Percentiles rank a stretch among this genome's conserved stretches.
These are phyloP conservation scores for Apodemus speciosus DNA, from an alignment of 2,113 vertebrate genomes.

Conservation along the genomic window DNA sequence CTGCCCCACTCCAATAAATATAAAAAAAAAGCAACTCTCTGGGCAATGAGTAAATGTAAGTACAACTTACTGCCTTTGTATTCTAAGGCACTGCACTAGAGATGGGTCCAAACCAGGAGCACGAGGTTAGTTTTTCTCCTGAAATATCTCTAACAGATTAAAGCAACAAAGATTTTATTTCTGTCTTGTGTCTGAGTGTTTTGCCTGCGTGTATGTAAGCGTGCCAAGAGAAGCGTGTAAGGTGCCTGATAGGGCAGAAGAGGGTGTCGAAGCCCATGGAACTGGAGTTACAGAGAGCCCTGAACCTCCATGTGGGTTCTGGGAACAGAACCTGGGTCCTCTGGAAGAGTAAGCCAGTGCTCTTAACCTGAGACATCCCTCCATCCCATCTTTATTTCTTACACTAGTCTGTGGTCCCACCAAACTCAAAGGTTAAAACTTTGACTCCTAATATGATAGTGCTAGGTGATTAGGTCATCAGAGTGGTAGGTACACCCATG, in stretches of 20 bases:
- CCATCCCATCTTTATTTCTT: background rate
- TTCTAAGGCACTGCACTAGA: no score
- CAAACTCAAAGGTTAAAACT: background rate
- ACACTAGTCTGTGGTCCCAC: background rate
- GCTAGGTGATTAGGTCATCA: background rate
- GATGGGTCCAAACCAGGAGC: no score
- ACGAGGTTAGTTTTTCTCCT: no score
- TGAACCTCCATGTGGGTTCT: background rate
- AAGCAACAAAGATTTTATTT: no score
- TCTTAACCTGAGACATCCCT: background rate
- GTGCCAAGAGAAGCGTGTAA: no score
- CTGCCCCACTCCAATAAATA: background rate
- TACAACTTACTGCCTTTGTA: no score
- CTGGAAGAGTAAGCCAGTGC: background rate
- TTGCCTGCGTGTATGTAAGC: background rate
- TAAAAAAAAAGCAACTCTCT: no score
- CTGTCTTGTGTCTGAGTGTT: no score
- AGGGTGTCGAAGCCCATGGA: background rate
- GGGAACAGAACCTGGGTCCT: background rate
- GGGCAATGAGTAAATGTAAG: no score
- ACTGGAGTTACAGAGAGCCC: background rate
- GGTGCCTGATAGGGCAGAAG: background rate
- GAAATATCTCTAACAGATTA: no score
- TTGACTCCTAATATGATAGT: background rate
- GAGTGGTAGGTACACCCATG: background rate